phyloP scores from a whole-genome alignment of 2,797 vertebrate genomes.

The Poecilia gillii region DNA sequence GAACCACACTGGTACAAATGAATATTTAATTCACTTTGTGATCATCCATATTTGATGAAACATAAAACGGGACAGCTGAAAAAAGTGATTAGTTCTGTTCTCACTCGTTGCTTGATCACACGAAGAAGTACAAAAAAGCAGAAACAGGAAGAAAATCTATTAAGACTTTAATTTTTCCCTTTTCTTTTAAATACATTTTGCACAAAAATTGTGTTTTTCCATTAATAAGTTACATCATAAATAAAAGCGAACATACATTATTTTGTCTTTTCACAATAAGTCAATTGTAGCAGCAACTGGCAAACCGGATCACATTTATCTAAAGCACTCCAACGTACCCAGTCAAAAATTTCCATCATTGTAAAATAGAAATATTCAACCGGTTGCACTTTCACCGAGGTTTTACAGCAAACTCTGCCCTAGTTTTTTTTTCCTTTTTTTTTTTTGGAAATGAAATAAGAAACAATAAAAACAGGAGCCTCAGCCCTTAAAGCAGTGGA shows the following conservation, averaged over 20 bases:
- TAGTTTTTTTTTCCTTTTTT: slow-evolving; percentile 28
- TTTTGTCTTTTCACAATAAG: slow-evolving; percentile 54
- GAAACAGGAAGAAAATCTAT: slow-evolving; percentile 72
- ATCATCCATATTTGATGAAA: slow-evolving; percentile 59
- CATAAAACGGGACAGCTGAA: slow-evolving; percentile 38
- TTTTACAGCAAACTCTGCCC: slow-evolving; percentile 47
- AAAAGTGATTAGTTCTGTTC: slow-evolving; percentile 26
- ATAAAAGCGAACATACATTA: slow-evolving; percentile 62
- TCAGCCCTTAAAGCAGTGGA: slow-evolving; percentile 70
- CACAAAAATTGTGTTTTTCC: slow-evolving; percentile 53
- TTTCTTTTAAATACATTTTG: slow-evolving; percentile 69
- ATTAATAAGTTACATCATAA: slow-evolving; percentile 78
- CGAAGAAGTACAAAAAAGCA: slow-evolving; percentile 7
- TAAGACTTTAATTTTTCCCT: slow-evolving; percentile 84
- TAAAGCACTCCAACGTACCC: slow-evolving; percentile 31
- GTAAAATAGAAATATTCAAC: slow-evolving; percentile 25
- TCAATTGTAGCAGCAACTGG: slow-evolving; percentile 66
- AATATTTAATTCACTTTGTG: slow-evolving; percentile 52
- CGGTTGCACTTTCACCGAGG: slow-evolving; percentile 27
- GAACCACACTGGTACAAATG: slow-evolving; percentile 44
- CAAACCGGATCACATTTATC: slow-evolving; percentile 48
- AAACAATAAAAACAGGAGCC: slow-evolving; percentile 51
- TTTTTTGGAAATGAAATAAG: slow-evolving; percentile 55
- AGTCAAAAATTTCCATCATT: slow-evolving; percentile 19
- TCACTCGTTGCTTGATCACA: slow-evolving; percentile 16